These are phyloP conservation scores for Lycodopsis pacificus DNA, from an alignment of 2,797 vertebrate species.

Conservation along the genomic window DNA sequence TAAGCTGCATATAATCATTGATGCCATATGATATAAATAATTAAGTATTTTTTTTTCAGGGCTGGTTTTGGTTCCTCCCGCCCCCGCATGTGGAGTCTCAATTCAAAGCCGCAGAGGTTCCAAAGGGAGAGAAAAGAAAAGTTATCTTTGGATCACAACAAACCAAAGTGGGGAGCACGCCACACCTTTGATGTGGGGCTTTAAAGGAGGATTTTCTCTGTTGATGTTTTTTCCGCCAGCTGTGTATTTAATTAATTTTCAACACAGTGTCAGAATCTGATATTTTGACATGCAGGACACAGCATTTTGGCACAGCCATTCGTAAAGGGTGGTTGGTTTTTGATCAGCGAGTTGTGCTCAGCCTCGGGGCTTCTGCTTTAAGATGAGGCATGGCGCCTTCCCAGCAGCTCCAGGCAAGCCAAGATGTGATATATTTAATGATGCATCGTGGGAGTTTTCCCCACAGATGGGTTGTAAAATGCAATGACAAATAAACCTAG, in stretches of 20 bases:
- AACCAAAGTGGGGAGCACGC: slow-evolving; percentile 62
- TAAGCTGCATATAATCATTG: slow-evolving; percentile 70
- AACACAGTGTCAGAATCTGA: slow-evolving; percentile 65
- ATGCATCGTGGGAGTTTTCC: slow-evolving; percentile 66
- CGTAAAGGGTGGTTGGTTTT: slow-evolving; percentile 60
- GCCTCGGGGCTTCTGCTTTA: slow-evolving; percentile 64
- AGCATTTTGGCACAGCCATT: slow-evolving; percentile 56
- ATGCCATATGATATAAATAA: slow-evolving; percentile 55
- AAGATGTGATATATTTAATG: slow-evolving; percentile 61
- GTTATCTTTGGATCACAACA: slow-evolving; percentile 73
- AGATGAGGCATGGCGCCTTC: slow-evolving; percentile 61
- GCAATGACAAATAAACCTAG: slow-evolving; percentile 42
- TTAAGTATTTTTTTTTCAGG: slow-evolving; percentile 33
- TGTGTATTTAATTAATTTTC: slow-evolving; percentile 80
- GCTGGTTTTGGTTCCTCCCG: slow-evolving; percentile 45
- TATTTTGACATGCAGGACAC: slow-evolving; percentile 77
- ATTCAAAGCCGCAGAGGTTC: slow-evolving; percentile 38
- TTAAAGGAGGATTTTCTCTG: slow-evolving; percentile 72
- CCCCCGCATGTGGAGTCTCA: neutral
- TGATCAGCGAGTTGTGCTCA: slow-evolving; percentile 62
- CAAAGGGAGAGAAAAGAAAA: slow-evolving; percentile 27
- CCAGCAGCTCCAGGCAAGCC: slow-evolving; percentile 57
- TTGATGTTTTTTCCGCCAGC: slow-evolving; percentile 68
- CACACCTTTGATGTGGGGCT: slow-evolving; percentile 68
- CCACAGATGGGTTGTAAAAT: slow-evolving; percentile 36